A percentile compares a stretch with the other conserved stretches of the same genome.
These are phyloP conservation scores for Rhinella marina DNA, from an alignment of 2,797 vertebrate genomes.

Conservation along the genomic window DNA sequence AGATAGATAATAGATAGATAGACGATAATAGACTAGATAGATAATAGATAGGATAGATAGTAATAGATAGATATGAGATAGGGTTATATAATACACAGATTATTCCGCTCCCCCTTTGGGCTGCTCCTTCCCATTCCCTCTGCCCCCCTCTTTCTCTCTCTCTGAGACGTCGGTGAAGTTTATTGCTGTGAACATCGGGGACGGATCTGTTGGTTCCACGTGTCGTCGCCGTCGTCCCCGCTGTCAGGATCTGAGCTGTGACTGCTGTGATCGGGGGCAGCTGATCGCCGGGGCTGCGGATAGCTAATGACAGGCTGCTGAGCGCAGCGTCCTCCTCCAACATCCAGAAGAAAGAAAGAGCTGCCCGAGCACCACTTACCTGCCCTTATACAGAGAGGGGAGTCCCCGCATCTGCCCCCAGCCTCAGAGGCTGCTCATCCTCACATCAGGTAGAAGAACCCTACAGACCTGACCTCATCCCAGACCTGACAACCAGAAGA, in stretches of 20 bases:
- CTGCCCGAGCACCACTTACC: background rate
- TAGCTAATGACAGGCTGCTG: slow-evolving; percentile 70
- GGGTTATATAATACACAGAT: slow-evolving; percentile 1
- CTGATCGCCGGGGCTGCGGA: slow-evolving; percentile 69
- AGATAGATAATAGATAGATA: no score
- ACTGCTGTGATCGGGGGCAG: slow-evolving; percentile 65
- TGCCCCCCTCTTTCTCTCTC: background rate
- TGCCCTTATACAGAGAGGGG: background rate
- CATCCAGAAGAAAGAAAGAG: slow-evolving; percentile 19
- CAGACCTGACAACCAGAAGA: background rate
- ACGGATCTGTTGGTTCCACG: slow-evolving; percentile 19
- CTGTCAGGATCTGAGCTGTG: slow-evolving; percentile 55
- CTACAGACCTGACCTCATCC: slow-evolving; percentile 36
- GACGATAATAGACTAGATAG: no score
- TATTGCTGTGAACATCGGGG: slow-evolving; percentile 26
- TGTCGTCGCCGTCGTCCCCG: slow-evolving; percentile 18
- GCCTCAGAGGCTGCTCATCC: slow-evolving; percentile 53
- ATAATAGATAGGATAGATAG: no score
- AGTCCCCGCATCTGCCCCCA: slow-evolving; percentile 53
- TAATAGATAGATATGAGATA: no score
- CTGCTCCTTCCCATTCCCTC: background rate
- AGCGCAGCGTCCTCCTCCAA: slow-evolving; percentile 64
- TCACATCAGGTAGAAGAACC: background rate
- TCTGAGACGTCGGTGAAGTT: background rate
- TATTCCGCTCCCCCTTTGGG: background rate